Percentiles rank a stretch among this genome's conserved stretches.
Evolutionary conservation across 2,888 invertebrate genomes (phyloP).

Genomic region (Campaea margaritaria): DNA sequence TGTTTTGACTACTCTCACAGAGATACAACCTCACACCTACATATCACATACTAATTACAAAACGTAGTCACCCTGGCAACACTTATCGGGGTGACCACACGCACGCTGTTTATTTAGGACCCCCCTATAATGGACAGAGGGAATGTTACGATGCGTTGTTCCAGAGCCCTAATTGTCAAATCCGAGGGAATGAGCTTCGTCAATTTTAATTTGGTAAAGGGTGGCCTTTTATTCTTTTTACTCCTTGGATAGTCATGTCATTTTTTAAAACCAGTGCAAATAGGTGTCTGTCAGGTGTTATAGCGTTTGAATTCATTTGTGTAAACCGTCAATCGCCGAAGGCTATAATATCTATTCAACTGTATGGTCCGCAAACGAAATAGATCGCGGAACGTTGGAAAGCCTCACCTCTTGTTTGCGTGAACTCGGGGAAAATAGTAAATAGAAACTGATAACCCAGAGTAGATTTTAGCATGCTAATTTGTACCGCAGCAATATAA

Average conservation of each 20-base stretch:
- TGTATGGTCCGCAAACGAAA: no score
- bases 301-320: no score
- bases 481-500: no score
- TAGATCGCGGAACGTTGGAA: no score
- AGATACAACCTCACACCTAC: slow-evolving; percentile 40
- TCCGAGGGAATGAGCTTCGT: slow-evolving; percentile 50
- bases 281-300: no score
- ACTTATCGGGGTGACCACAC: slow-evolving; percentile 79
- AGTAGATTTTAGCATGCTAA: no score
- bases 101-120: slow-evolving; percentile 77
- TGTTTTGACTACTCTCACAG: slow-evolving; percentile 17
- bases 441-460: no score
- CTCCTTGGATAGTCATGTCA: not conserved
- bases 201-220: slow-evolving; percentile 43
- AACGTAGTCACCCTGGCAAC: slow-evolving; percentile 66
- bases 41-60: slow-evolving; percentile 63
- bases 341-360: no score
- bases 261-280: not conserved
- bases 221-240: slow-evolving; percentile 11
- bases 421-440: no score
- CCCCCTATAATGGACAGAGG: slow-evolving; percentile 77
- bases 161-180: slow-evolving; percentile 68
- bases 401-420: no score
- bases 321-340: no score
- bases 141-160: slow-evolving; percentile 65